Evolutionary conservation across 2,888 invertebrate species (phyloP).

Genomic region (Argynnis bischoffii): DNA sequence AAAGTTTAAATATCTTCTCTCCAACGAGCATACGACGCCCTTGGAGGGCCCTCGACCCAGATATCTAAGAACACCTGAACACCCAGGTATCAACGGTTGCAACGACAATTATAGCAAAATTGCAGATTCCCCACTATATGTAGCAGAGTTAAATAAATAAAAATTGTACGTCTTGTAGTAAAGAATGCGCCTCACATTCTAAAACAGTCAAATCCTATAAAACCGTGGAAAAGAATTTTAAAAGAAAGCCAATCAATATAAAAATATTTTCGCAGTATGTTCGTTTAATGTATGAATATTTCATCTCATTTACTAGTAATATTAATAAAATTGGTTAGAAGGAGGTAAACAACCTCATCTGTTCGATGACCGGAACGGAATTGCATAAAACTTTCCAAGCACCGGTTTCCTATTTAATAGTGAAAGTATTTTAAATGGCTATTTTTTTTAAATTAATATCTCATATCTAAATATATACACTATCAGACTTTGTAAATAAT

Average conservation of each 20-base stretch:
- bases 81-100: no score
- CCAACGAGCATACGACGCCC: no score
- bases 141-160: no score
- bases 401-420: slow-evolving; percentile 27
- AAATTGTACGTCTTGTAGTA: no score
- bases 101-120: no score
- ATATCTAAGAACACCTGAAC: no score
- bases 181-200: no score
- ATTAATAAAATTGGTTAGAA: slow-evolving; percentile 3
- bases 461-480: neutral
- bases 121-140: no score
- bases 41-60: no score
- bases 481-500: neutral
- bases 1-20: no score
- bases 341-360: slow-evolving; percentile 22
- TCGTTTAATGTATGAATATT: neutral
- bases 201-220: no score
- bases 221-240: slow-evolving; percentile 1
- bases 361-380: slow-evolving; percentile 23
- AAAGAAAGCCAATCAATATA: neutral
- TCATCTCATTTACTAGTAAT: neutral
- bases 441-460: slow-evolving; percentile 2
- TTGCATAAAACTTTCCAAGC: slow-evolving; percentile 28
- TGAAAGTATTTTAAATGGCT: slow-evolving; percentile 24
- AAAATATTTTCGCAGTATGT: neutral